These are phyloP conservation scores for Dinoponera quadriceps DNA, from an alignment of 1,140 invertebrate species.

Conservation along the genomic window DNA sequence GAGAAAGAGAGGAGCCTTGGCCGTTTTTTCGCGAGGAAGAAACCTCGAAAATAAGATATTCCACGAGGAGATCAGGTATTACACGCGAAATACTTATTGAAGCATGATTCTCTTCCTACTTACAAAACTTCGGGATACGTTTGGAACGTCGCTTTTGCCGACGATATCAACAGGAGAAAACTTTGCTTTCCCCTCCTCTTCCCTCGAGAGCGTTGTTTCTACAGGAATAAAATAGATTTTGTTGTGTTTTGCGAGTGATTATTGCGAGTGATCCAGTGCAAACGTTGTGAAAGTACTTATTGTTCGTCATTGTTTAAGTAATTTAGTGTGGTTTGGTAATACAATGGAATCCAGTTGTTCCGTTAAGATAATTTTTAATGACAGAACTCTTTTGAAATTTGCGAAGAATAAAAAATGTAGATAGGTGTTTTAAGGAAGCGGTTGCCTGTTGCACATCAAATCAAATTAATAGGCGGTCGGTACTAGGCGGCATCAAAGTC, in stretches of 20 bases:
- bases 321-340: not conserved
- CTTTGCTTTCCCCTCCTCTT: not conserved
- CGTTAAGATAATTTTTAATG: not conserved
- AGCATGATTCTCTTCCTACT: not conserved
- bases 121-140: not conserved
- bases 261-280: too few relatives aligned
- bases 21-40: not conserved
- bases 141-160: not conserved
- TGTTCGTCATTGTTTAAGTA: not conserved
- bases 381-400: not conserved
- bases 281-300: not conserved
- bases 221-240: not conserved
- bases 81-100: not conserved
- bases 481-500: conserved; percentile 70
- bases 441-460: conserved; percentile 65
- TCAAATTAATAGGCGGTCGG: conserved; percentile 79
- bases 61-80: conserved; percentile 21
- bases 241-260: not conserved
- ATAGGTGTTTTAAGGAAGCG: conserved; percentile 1
- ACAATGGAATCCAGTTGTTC: not conserved
- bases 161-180: not conserved
- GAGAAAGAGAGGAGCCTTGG: conserved; percentile 7
- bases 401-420: conserved; percentile 9
- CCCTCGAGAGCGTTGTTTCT: not conserved
- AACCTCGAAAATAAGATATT: not conserved